Base-by-base conservation (phyloP, 2,888 invertebrate species). In the Archaeoteleia sp. region DNA sequence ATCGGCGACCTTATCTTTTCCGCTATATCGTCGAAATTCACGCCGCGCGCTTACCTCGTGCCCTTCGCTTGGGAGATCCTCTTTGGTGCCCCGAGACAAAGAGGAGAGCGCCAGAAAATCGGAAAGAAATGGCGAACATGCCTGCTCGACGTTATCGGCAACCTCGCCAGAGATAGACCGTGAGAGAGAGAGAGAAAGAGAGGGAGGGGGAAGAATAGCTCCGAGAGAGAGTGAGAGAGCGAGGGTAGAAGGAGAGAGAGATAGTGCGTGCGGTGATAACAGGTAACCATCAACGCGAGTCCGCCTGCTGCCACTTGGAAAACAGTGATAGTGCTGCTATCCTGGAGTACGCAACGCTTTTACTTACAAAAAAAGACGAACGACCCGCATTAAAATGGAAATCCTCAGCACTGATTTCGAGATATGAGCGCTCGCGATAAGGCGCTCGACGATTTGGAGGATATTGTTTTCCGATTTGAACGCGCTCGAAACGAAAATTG, bases 21-120 rank as follows among this genome's bases (percentile, higher is more conserved):
- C 72, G 75, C 70, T 78, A n/a, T 57, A 80, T 80, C 80, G 73
- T 74, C 76, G 60, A 75, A 78, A 75, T 78, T 76, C 73, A 70
- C 72, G 70, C 75, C 67, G 70, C 71, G 71, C 46, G 61, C 57
- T 61, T 54, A 53, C 57, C 37, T 57, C 32, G 57, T 45, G 45
- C 45, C 51, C 51, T 65, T 63, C 37, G 63, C 20, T 27, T n/a
- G n/a, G n/a, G 7, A 30, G 54, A 34, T 34, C 20, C 3, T 20
- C 53, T 37, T 25, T 14, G 17, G 45, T 35, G 15, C 57, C 51
- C 20, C 32, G 27, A 45, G 51, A 57, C 49, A 63, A 45, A 61
- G 43, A 63, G 51, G 15, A 9, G 30, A 51, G 46, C 40, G 25
- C 45, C 40, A 65, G 65, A 65, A 57, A 57, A 65, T 57, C 51